Conservation (phyloP, 2,797 vertebrate species). For the Melanotaenia pygmaea region DNA sequence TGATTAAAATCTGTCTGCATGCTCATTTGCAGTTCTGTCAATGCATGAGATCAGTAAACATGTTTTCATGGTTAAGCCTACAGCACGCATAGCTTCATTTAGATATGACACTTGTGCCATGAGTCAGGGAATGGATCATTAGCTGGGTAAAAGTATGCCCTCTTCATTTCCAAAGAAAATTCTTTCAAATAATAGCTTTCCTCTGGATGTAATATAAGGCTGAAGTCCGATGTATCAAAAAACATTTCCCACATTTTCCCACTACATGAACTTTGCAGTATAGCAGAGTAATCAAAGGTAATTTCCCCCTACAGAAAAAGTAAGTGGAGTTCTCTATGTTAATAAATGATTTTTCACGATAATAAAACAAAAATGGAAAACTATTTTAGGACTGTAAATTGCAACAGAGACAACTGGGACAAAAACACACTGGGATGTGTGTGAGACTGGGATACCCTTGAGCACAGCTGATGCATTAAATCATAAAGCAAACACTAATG, state of each 20-base stretch:
- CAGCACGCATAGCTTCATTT: constrained; percentile 8
- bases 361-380: constrained; percentile 18
- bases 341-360: constrained; percentile 22
- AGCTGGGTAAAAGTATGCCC: not conserved
- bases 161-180: constrained; percentile 2
- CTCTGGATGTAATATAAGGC: not conserved
- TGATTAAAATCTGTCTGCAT: constrained; percentile 20
- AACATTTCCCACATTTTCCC: not conserved
- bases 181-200: not conserved
- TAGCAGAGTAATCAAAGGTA: constrained; percentile 29
- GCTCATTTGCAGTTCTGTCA: constrained; percentile 16
- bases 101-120: constrained; percentile 1
- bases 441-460: not conserved
- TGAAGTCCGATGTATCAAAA: not conserved
- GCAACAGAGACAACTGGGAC: not conserved
- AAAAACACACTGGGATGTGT: not conserved
- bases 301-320: constrained; percentile 34
- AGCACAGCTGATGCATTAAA: not conserved
- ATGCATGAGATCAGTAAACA: not conserved
- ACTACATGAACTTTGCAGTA: constrained; percentile 13
- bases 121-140: constrained; percentile 28
- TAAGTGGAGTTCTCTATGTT: constrained; percentile 9
- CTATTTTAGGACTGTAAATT: not conserved
- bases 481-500: not conserved
- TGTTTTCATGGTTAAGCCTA: constrained; percentile 1